Evolutionary conservation across 2,888 invertebrate genomes (phyloP).

Genomic region (Drosophila seclusa): DNA sequence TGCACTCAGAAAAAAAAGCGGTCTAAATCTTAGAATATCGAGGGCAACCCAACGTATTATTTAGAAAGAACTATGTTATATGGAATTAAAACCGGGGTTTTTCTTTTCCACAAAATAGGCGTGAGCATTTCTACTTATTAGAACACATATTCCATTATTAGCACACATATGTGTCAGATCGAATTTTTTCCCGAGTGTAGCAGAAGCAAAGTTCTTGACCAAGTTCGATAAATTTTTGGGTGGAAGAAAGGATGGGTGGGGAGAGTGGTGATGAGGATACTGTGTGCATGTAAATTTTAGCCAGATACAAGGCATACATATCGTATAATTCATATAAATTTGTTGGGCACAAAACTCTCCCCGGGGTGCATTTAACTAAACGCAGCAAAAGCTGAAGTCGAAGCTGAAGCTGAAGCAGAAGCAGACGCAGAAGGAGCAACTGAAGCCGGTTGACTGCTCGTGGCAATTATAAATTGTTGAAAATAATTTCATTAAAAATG

Average conservation of each 20-base stretch:
- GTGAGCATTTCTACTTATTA: too few species aligned
- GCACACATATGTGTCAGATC: not conserved
- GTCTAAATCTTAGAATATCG: not conserved
- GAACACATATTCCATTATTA: too few species aligned
- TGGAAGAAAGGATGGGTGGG: not conserved
- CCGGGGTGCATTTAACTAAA: conserved; percentile 75
- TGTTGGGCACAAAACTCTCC: conserved; percentile 69
- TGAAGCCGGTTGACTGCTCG: conserved; percentile 59
- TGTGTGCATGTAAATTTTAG: conserved; percentile 25
- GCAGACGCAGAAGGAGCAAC: not conserved
- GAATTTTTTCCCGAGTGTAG: not conserved
- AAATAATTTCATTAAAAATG: conserved; percentile 81
- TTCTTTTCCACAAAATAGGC: not conserved
- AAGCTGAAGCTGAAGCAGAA: conserved; percentile 10
- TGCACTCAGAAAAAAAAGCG: not conserved
- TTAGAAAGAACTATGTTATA: not conserved
- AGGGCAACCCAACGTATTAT: not conserved
- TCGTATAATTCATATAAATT: conserved; percentile 70
- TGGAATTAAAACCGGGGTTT: not conserved
- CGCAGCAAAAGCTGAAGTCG: conserved; percentile 31
- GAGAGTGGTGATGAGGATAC: not conserved
- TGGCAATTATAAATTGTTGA: conserved; percentile 80
- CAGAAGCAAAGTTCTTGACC: not conserved
- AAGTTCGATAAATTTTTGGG: conserved; percentile 19
- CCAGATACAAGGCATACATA: conserved; percentile 40